Base-by-base conservation (phyloP, 2,797 vertebrate species). In the Betta splendens region DNA sequence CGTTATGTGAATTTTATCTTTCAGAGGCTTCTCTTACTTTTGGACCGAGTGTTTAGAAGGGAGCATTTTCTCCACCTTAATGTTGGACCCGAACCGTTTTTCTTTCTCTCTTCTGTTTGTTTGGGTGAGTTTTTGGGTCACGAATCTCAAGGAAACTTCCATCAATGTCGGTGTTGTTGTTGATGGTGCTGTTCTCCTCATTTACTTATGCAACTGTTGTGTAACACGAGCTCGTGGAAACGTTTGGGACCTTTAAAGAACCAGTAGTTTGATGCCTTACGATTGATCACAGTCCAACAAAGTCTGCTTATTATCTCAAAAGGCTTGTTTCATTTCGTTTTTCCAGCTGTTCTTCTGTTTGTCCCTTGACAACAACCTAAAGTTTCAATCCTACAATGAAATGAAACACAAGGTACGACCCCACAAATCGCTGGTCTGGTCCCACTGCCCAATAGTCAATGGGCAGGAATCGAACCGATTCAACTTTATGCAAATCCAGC, bases 141-240 rank as follows among this genome's bases (percentile, higher is more conserved):
- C 44, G 10, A 43, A 75, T 75, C 74, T 85, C 76, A 74, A 79
- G 81, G 83, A 79, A 74, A 50, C 59, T 13, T 83, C 80, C 72
- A 61, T 74, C 33, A 37, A 74, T 79, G 75, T 83, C 49, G 72
- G 58, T 80, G 84, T 76, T 78, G 81, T 78, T 53, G 75, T 79
- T 71, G 83, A 74, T 80, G 83, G 69, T 77, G 77, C 71, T 81
- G 77, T 81, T 80, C 69, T 81, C 62, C 72, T 80, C 84, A 79
- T 76, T 81, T 72, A 76, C 68, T 89, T 87, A 91, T 91, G 90
- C 89, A 90, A 90, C 72, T 73, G 64, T 70, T 58, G 39, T 6
- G 63, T 49, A 18, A 62, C 15, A 70, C 72, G 11, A 65, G 68
- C 57, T 65, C 20, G 78, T 81, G 72, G 76, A 79, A 52, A 61